Evolutionary conservation across 2,888 invertebrate genomes (phyloP).

Genomic region (Epiblema foenella): DNA sequence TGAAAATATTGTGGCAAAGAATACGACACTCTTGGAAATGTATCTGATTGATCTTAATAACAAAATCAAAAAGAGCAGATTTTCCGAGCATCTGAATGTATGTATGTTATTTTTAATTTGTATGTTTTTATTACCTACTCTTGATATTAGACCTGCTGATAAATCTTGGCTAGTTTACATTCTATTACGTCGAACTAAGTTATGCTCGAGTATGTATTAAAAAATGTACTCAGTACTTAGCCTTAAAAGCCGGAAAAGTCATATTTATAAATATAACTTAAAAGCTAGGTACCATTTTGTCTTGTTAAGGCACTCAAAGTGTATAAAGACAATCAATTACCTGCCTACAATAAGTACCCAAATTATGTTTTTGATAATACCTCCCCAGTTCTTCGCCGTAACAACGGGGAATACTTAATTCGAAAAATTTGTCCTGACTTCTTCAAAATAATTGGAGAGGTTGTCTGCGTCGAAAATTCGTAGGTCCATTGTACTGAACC

Average conservation of each 20-base stretch:
- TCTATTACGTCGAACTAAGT: too few relatives aligned
- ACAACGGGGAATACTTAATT: constrained; percentile 57
- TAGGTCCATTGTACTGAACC: neutral
- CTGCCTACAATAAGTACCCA: constrained; percentile 1
- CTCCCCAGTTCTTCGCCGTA: constrained; percentile 43
- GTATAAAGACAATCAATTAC: constrained; percentile 2
- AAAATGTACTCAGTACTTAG: too few relatives aligned
- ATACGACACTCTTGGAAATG: neutral
- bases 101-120: neutral
- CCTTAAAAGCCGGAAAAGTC: neutral
- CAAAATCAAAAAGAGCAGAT: too few relatives aligned
- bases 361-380: constrained; percentile 25
- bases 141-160: neutral
- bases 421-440: constrained; percentile 55
- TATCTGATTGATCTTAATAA: neutral
- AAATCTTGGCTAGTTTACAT: too few relatives aligned
- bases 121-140: neutral
- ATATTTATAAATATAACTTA: neutral
- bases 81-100: neutral
- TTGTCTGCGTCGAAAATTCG: constrained; percentile 50
- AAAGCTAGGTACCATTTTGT: neutral
- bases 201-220: too few relatives aligned
- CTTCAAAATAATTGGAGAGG: constrained; percentile 72
- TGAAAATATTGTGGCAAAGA: constrained; percentile 12
- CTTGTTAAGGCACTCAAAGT: neutral